These are phyloP conservation scores for Chymomyza caudatula DNA, from an alignment of 2,888 invertebrate genomes.

Conservation along the genomic window DNA sequence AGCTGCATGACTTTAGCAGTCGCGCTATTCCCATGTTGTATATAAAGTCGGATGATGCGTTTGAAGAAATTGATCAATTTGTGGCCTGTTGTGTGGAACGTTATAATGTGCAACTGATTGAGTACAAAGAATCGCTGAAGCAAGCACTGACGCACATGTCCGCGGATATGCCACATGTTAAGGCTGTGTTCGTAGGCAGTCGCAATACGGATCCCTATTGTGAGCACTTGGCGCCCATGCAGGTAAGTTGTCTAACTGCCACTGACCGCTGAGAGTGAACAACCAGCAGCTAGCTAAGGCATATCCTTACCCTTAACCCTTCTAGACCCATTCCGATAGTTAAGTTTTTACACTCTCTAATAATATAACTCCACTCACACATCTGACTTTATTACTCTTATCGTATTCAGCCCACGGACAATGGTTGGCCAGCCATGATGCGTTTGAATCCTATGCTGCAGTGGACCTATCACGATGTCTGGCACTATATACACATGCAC, in stretches of 20 bases:
- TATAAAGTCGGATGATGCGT: slow-evolving; percentile 88
- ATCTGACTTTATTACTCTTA: too few species aligned
- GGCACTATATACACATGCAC: slow-evolving; percentile 89
- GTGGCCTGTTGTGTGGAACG: slow-evolving; percentile 84
- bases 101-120: slow-evolving; percentile 86
- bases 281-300: too few species aligned
- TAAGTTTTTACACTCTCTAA: background rate
- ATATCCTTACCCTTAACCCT: too few species aligned
- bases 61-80: slow-evolving; percentile 92
- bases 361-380: slow-evolving; percentile 36
- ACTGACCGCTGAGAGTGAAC: too few species aligned
- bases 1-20: slow-evolving; percentile 73
- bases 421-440: slow-evolving; percentile 93
- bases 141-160: slow-evolving; percentile 83
- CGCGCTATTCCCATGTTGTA: slow-evolving; percentile 85
- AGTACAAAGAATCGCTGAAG: slow-evolving; percentile 85
- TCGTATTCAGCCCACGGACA: slow-evolving; percentile 93
- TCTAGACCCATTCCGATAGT: too few species aligned
- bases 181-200: slow-evolving; percentile 95
- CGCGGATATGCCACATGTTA: slow-evolving; percentile 81
- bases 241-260: slow-evolving; percentile 80
- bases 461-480: slow-evolving; percentile 94
- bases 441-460: slow-evolving; percentile 93
- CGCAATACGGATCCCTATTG: slow-evolving; percentile 92
- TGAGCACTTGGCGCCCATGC: slow-evolving; percentile 82